These are phyloP conservation scores for Drosophila setifemur DNA, from an alignment of 1,140 invertebrate species.

Conservation along the genomic window DNA sequence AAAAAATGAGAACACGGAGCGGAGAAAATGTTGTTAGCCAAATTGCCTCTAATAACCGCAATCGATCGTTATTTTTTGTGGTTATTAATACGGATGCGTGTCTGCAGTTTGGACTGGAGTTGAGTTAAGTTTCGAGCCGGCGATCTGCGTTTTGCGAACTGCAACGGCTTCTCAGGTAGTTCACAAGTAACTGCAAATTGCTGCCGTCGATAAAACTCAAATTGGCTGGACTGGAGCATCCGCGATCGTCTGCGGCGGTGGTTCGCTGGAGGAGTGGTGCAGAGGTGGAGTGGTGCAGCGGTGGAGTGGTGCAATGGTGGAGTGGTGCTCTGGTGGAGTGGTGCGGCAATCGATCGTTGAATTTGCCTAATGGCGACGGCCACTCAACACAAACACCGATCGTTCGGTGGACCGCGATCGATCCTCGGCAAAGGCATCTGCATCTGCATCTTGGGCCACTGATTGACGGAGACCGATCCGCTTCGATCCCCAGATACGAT, in stretches of 20 bases:
- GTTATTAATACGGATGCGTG: conserved; percentile 72
- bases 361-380: conserved; percentile 79
- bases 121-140: not conserved
- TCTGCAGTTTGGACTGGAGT: conserved; percentile 22
- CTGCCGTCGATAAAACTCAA: conserved; percentile 76
- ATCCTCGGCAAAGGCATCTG: conserved; percentile 30
- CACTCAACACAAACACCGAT: conserved; percentile 76
- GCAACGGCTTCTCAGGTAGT: conserved; percentile 81
- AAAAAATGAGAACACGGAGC: conserved; percentile 7
- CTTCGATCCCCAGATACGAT: conserved; percentile 26
- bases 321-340: not conserved
- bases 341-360: conserved; percentile 72
- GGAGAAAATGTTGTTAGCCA: conserved; percentile 67
- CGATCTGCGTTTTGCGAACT: conserved; percentile 41
- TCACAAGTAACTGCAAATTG: conserved; percentile 82
- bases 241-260: conserved; percentile 38
- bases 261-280: not conserved
- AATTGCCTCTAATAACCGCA: conserved; percentile 81
- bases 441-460: conserved; percentile 39
- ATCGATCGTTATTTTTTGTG: conserved; percentile 82
- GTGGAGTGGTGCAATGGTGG: not conserved
- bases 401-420: conserved; percentile 28
- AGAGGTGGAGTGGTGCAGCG: not conserved
- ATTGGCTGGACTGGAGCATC: conserved; percentile 59
- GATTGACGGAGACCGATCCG: conserved; percentile 60